Conservation (phyloP, 1,140 invertebrate species). For the Bombus pascuorum region DNA sequence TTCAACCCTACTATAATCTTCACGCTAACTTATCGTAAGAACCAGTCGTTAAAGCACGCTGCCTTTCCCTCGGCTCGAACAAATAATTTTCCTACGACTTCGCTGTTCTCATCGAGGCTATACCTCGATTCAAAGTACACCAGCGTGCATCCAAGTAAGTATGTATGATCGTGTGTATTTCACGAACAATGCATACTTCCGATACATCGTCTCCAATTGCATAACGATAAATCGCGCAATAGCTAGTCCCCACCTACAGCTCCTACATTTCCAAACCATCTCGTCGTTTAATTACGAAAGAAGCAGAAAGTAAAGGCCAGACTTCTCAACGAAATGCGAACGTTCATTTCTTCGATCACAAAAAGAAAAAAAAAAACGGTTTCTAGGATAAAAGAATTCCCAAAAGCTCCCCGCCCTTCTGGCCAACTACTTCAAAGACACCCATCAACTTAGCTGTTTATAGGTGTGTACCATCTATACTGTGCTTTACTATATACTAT, state of each 20-base stretch:
- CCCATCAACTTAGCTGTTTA: background rate
- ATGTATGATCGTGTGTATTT: background rate
- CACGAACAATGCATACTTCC: background rate
- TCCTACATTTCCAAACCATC: background rate
- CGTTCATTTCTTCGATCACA: slow-evolving; percentile 33
- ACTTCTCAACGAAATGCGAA: background rate
- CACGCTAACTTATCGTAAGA: slow-evolving; percentile 55
- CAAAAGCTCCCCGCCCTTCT: slow-evolving; percentile 17
- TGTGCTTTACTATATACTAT: too few species aligned
- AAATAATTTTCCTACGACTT: slow-evolving; percentile 19
- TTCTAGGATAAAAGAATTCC: slow-evolving; percentile 58
- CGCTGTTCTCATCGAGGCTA: background rate
- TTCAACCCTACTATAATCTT: slow-evolving; percentile 62
- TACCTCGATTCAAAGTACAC: background rate
- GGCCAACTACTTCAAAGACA: background rate
- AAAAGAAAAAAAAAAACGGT: slow-evolving; percentile 43
- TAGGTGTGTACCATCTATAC: background rate
- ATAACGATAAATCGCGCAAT: slow-evolving; percentile 13
- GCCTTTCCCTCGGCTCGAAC: background rate
- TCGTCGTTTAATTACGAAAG: slow-evolving; percentile 16
- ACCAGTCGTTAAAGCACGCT: slow-evolving; percentile 50
- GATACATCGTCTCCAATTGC: slow-evolving; percentile 10
- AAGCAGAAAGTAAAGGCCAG: background rate
- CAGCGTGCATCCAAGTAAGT: background rate
- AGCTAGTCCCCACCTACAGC: background rate